A percentile compares a stretch with the other conserved stretches of the same genome.
phyloP scores from a whole-genome alignment of 2,113 vertebrate species.

The Tenebrosternarchus preto region DNA sequence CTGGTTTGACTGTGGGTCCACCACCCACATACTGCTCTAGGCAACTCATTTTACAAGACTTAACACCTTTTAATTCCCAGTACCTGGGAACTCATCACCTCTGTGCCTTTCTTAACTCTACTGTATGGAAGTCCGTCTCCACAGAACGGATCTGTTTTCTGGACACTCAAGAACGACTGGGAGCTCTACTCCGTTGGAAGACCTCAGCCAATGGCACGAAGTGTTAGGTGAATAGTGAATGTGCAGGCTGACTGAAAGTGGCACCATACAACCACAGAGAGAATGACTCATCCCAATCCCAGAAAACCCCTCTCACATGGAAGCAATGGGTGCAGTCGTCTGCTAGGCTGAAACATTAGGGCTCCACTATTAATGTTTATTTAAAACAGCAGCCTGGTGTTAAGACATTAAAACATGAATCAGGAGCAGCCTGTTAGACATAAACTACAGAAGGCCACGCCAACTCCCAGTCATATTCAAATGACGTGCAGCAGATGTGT shows the following conservation, averaged over 20 bases:
- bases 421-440: conserved; percentile 63
- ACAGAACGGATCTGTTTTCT: background rate
- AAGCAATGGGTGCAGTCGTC: background rate
- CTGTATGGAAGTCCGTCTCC: background rate
- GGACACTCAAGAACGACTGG: background rate
- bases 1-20: no score
- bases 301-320: conserved; percentile 27
- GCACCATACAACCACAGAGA: background rate
- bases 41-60: no score
- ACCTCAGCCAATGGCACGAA: background rate
- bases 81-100: no score
- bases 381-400: conserved; percentile 67
- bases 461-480: conserved; percentile 72
- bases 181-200: background rate
- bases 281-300: background rate
- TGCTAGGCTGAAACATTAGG: conserved; percentile 49
- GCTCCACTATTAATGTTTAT: conserved; percentile 72
- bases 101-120: no score
- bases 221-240: background rate
- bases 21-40: no score
- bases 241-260: conserved; percentile 21
- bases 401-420: conserved; percentile 70
- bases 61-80: no score
- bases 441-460: conserved; percentile 67
- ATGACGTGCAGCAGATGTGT: conserved; percentile 72